These are phyloP conservation scores for Drosophila acutilabella DNA, from an alignment of 2,888 invertebrate species.

Conservation along the genomic window DNA sequence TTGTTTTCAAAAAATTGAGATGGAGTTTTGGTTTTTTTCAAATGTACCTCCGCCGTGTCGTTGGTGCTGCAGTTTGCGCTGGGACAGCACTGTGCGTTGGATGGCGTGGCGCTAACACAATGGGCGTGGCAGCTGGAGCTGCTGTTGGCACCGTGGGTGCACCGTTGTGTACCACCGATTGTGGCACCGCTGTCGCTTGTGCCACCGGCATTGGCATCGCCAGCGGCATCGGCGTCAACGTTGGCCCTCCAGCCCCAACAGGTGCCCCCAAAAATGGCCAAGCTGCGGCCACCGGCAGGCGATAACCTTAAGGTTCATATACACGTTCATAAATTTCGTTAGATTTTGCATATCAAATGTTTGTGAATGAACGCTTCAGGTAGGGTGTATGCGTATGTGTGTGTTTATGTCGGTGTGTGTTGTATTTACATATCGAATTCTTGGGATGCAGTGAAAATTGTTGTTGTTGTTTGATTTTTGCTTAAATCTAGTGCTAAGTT, in stretches of 20 bases:
- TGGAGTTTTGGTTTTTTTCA: slow-evolving; percentile 45
- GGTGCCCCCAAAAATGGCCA: slow-evolving; percentile 90
- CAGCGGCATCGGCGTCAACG: slow-evolving; percentile 86
- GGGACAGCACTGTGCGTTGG: slow-evolving; percentile 79
- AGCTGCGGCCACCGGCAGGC: slow-evolving; percentile 91
- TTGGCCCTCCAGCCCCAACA: slow-evolving; percentile 86
- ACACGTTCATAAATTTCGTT: slow-evolving; percentile 58
- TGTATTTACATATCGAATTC: slow-evolving; percentile 59
- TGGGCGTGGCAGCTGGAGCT: slow-evolving; percentile 85
- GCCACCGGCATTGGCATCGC: slow-evolving; percentile 71
- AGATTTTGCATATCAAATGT: slow-evolving; percentile 45
- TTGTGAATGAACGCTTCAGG: slow-evolving; percentile 32
- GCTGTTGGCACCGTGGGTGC: slow-evolving; percentile 81
- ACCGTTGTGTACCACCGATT: slow-evolving; percentile 83
- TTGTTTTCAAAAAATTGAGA: slow-evolving; percentile 30
- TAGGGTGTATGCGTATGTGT: slow-evolving; percentile 24
- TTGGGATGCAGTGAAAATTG: slow-evolving; percentile 54
- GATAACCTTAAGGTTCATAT: slow-evolving; percentile 87
- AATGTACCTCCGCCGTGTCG: slow-evolving; percentile 90
- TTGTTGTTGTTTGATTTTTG: slow-evolving; percentile 34
- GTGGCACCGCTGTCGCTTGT: slow-evolving; percentile 85
- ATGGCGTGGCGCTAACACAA: slow-evolving; percentile 89
- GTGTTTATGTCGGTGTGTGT: slow-evolving; percentile 21
- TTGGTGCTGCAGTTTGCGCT: slow-evolving; percentile 88
- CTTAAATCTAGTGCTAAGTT: slow-evolving; percentile 75